Conservation (phyloP, 2,888 invertebrate genomes). For the Acleris emargana region DNA sequence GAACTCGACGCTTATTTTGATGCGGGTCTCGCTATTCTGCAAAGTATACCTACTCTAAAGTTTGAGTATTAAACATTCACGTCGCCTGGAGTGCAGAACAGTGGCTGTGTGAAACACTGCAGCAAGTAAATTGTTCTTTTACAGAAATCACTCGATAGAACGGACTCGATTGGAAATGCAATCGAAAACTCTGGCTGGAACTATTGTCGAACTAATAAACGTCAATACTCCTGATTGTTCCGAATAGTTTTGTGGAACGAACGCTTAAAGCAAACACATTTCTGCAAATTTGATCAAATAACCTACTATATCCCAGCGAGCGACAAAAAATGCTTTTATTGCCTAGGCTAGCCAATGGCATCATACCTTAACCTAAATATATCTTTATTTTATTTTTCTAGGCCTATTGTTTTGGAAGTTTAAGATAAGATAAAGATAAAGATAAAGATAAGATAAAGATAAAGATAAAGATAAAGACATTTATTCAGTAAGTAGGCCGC, state of each 20-base stretch:
- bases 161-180: conserved; percentile 23
- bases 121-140: conserved; percentile 6
- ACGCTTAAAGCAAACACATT: conserved; percentile 7
- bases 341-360: no score
- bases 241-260: conserved; percentile 20
- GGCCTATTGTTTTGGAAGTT: no score
- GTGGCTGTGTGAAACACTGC: background rate
- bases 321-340: no score
- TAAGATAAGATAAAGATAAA: no score
- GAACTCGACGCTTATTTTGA: conserved; percentile 17
- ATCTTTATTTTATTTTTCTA: no score
- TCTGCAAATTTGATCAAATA: background rate
- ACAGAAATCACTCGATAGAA: conserved; percentile 11
- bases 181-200: conserved; percentile 25
- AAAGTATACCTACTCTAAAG: conserved; percentile 17
- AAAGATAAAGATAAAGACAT: no score
- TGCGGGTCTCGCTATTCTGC: conserved; percentile 9
- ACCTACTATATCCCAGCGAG: background rate
- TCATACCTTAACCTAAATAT: no score
- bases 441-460: no score
- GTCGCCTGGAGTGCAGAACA: conserved; percentile 2
- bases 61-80: conserved; percentile 17
- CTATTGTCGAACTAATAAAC: conserved; percentile 31
- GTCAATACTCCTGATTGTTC: conserved; percentile 22
- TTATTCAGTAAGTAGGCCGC: no score